Conservation (phyloP, 1,140 invertebrate species). For the Melipona quadrifasciata region DNA sequence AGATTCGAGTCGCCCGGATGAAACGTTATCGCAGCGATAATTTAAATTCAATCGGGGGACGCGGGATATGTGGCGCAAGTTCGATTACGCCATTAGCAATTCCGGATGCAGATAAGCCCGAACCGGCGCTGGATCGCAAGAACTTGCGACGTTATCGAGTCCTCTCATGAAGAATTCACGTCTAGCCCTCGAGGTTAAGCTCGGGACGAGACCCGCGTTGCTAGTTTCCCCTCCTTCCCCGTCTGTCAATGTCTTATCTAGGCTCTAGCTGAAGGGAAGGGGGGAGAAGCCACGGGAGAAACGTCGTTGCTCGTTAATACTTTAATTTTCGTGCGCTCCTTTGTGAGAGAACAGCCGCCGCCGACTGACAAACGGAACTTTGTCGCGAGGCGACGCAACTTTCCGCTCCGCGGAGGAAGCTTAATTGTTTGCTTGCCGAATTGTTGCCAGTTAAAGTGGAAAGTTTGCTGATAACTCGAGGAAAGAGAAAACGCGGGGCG, state of each 20-base stretch:
- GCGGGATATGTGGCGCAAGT: constrained; percentile 51
- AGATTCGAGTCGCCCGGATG: not conserved
- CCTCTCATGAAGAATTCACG: constrained; percentile 67
- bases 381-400: constrained; percentile 49
- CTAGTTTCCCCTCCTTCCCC: constrained; percentile 23
- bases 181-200: not conserved
- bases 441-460: constrained; percentile 79
- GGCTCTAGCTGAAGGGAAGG: constrained; percentile 8
- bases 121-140: constrained; percentile 61
- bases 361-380: constrained; percentile 45
- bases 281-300: constrained; percentile 30
- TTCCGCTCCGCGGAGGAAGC: constrained; percentile 61
- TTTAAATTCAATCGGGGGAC: constrained; percentile 11
- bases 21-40: constrained; percentile 4
- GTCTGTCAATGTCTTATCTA: constrained; percentile 53
- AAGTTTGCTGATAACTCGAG: constrained; percentile 77
- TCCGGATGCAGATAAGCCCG: constrained; percentile 73
- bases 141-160: constrained; percentile 58
- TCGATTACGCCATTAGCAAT: constrained; percentile 74
- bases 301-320: constrained; percentile 60
- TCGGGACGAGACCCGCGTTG: constrained; percentile 31
- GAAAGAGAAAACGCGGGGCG: constrained; percentile 22
- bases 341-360: constrained; percentile 34
- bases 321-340: constrained; percentile 59
- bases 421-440: constrained; percentile 78